Conservation (phyloP, 2,888 invertebrate genomes). For the Thymelicus acteon region DNA sequence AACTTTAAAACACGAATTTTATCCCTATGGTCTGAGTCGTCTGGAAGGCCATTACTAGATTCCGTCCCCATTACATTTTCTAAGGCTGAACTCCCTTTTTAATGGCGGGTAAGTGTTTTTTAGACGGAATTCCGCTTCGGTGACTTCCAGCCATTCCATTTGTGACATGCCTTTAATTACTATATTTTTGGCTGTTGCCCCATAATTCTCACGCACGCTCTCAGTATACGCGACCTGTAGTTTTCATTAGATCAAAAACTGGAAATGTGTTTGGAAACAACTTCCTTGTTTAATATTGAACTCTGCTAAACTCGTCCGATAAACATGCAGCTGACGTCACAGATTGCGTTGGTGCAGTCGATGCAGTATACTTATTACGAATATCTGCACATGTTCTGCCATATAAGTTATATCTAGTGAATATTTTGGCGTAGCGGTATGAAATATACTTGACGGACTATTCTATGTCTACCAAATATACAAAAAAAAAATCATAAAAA, state of each 20-base stretch:
- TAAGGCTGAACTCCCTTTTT: no score
- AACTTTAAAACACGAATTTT: no score
- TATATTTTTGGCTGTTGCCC: neutral
- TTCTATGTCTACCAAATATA: no score
- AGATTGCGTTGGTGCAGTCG: neutral
- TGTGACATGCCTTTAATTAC: neutral
- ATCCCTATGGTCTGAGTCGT: no score
- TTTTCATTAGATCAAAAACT: neutral
- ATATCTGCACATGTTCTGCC: no score
- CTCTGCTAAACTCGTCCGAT: neutral
- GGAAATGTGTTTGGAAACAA: neutral
- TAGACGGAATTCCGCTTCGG: neutral
- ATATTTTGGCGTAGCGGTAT: no score
- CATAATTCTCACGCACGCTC: neutral
- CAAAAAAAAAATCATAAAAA: no score
- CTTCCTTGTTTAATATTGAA: slow-evolving; percentile 8
- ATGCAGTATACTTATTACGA: neutral
- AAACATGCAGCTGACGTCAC: neutral
- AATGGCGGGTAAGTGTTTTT: neutral
- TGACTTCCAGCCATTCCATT: neutral
- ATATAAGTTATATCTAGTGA: no score
- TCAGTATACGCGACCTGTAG: neutral
- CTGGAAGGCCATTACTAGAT: no score
- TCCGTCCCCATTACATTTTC: no score
- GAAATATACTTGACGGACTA: no score